Evolutionary conservation across 2,888 invertebrate species (phyloP).

Genomic region (Polyommatus icarus): DNA sequence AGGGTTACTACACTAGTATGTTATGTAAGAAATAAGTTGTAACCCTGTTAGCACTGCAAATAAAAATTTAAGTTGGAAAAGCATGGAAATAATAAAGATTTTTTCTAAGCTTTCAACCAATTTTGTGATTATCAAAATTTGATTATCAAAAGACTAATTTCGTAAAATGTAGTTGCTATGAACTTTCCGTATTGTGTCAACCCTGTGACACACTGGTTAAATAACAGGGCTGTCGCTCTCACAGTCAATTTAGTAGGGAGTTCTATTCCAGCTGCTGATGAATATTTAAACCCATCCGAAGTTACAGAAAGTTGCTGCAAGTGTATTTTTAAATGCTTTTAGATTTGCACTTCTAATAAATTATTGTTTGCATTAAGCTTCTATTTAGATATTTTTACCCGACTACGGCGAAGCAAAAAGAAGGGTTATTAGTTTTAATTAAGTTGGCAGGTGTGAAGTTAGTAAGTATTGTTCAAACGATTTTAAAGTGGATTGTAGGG

Average conservation of each 20-base stretch:
- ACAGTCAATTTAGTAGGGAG: constrained; percentile 42
- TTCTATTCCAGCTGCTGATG: constrained; percentile 41
- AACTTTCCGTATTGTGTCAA: constrained; percentile 24
- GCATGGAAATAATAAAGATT: background rate
- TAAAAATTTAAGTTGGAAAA: too few relatives aligned
- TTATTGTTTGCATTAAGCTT: background rate
- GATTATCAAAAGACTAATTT: background rate
- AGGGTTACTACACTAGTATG: background rate
- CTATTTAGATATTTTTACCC: background rate
- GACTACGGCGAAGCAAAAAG: too few relatives aligned
- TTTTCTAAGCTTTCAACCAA: background rate
- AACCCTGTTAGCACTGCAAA: background rate
- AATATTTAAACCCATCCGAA: constrained; percentile 39
- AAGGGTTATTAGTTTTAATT: background rate
- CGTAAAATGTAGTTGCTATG: background rate
- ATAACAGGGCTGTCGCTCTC: constrained; percentile 45
- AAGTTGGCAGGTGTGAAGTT: background rate
- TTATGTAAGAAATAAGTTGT: too few relatives aligned
- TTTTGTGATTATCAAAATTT: background rate
- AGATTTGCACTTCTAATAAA: constrained; percentile 17
- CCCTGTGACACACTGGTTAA: constrained; percentile 39
- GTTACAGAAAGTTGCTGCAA: constrained; percentile 8
- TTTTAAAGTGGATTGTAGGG: too few relatives aligned
- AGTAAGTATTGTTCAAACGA: background rate
- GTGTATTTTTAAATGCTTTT: constrained; percentile 24